These are phyloP conservation scores for Psophia crepitans DNA, from an alignment of 2,113 vertebrate species.

Conservation along the genomic window DNA sequence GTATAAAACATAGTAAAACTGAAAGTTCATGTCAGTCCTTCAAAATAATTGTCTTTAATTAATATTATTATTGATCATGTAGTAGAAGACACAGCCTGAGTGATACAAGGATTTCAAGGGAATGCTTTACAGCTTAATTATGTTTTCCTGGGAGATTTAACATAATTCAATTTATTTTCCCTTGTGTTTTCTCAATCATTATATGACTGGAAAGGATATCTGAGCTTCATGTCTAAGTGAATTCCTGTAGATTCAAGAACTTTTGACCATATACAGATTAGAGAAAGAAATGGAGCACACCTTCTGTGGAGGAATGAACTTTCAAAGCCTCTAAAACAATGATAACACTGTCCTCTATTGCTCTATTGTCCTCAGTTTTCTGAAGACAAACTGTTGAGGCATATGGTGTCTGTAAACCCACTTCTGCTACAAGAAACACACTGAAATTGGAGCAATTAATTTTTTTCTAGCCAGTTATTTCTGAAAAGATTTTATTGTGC, in stretches of 20 bases:
- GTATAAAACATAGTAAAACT: constrained; percentile 45
- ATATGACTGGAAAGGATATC: constrained; percentile 62
- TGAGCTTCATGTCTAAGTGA: constrained; percentile 58
- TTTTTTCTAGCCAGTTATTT: neutral
- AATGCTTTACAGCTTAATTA: constrained; percentile 78
- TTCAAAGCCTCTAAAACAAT: neutral
- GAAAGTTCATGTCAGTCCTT: constrained; percentile 61
- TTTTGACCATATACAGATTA: neutral
- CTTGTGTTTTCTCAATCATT: constrained; percentile 74
- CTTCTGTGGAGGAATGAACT: neutral
- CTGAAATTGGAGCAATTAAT: neutral
- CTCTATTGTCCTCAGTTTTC: no score
- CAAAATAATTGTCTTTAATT: constrained; percentile 78
- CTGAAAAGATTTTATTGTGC: neutral
- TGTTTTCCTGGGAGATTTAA: constrained; percentile 77
- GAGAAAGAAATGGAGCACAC: neutral
- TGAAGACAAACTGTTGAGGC: neutral
- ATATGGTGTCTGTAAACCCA: neutral
- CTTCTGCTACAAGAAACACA: neutral
- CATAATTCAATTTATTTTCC: constrained; percentile 79
- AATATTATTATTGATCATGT: constrained; percentile 79
- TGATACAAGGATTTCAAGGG: constrained; percentile 70
- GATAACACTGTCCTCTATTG: neutral
- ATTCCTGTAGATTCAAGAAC: constrained; percentile 51
- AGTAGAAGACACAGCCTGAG: constrained; percentile 69